phyloP scores from a whole-genome alignment of 2,113 vertebrate species.

The Prochilodus magdalenae region DNA sequence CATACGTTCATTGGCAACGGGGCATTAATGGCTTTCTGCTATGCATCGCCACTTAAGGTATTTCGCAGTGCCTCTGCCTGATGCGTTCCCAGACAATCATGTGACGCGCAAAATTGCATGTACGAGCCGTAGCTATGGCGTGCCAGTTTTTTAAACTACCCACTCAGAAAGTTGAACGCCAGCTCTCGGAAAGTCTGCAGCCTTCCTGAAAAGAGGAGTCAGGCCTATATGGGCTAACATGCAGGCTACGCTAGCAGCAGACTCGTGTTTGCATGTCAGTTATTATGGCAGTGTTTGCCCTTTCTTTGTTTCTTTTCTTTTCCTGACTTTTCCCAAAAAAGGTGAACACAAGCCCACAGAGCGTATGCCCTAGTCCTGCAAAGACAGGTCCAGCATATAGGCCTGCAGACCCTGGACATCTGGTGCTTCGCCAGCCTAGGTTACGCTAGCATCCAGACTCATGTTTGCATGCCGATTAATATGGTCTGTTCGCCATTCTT shows the following conservation, averaged over 20 bases:
- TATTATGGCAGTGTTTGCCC: too few species aligned
- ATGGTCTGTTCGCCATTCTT: too few species aligned
- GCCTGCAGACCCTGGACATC: background rate
- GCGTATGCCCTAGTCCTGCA: background rate
- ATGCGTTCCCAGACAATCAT: background rate
- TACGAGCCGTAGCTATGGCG: background rate
- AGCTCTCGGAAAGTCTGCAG: background rate
- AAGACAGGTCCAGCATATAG: background rate
- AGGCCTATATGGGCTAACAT: background rate
- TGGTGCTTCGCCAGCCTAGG: too few species aligned
- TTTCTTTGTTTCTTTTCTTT: too few species aligned
- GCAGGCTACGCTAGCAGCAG: too few species aligned
- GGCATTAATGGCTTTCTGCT: conserved; percentile 53
- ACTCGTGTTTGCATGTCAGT: too few species aligned
- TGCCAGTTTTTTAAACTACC: background rate
- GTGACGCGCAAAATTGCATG: background rate
- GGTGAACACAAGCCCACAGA: too few species aligned
- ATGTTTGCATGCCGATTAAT: too few species aligned
- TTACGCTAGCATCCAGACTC: too few species aligned
- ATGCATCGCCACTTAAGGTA: conserved; percentile 4
- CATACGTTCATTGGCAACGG: conserved; percentile 60
- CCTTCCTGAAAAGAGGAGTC: background rate
- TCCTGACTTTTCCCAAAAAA: too few species aligned
- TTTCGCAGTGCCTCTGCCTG: background rate
- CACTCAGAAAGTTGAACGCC: background rate